Evolutionary conservation across 2,888 invertebrate species (phyloP).

Genomic region (Lepidochrysops patricia): DNA sequence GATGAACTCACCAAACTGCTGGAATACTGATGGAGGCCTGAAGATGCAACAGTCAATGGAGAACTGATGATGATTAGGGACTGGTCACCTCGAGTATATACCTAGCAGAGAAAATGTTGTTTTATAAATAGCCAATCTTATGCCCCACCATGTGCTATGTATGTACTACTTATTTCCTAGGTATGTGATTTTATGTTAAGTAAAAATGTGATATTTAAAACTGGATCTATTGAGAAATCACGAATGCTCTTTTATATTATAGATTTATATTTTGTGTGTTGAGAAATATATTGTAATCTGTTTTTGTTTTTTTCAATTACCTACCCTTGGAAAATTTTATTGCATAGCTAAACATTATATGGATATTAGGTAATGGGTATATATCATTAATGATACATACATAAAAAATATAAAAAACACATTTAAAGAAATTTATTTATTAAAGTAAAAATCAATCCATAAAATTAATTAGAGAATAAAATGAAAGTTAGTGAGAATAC

Average conservation of each 20-base stretch:
- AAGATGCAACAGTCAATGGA: too few relatives aligned
- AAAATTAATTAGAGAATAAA: conserved; percentile 58
- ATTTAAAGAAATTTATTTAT: conserved; percentile 54
- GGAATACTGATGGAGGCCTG: conserved; percentile 70
- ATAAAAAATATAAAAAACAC: conserved; percentile 24
- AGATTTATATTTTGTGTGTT: background rate
- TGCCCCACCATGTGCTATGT: too few relatives aligned
- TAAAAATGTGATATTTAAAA: background rate
- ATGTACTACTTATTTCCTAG: background rate
- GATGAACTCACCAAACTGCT: conserved; percentile 85
- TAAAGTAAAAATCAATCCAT: conserved; percentile 66
- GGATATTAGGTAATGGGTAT: too few relatives aligned
- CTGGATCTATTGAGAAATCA: background rate
- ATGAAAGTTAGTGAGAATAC: conserved; percentile 53
- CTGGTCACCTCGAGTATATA: too few relatives aligned
- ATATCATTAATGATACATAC: too few relatives aligned
- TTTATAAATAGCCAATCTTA: too few relatives aligned
- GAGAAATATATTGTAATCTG: background rate
- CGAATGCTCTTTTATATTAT: background rate
- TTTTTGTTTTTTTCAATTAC: background rate
- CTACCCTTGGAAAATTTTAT: too few relatives aligned
- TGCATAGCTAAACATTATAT: too few relatives aligned
- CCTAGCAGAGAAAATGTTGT: too few relatives aligned
- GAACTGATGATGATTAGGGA: too few relatives aligned
- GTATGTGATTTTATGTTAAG: too few relatives aligned